A percentile compares a stretch with the other conserved stretches of the same genome.
Evolutionary conservation across 92 coral and sea anemone species (phyloP).

Genomic region (Epizoanthus stellaris): DNA sequence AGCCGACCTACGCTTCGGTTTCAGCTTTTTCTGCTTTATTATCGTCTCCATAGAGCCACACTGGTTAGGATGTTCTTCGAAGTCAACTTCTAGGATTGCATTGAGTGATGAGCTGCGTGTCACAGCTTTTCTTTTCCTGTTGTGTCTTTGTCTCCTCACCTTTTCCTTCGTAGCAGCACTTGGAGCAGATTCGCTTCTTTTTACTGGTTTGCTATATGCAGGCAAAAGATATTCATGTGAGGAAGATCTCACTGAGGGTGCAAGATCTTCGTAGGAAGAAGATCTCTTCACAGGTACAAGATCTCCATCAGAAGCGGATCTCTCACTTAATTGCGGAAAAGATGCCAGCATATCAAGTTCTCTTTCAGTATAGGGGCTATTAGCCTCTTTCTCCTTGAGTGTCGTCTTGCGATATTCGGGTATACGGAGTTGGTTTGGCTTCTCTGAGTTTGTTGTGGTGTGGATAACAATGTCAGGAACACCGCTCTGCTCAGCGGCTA

Average conservation of each 20-base stretch:
- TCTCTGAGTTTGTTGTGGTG: neutral
- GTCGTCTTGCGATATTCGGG: constrained; percentile 41
- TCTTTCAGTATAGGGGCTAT: constrained; percentile 2
- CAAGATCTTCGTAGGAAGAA: neutral
- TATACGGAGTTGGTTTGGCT: neutral
- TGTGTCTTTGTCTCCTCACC: constrained; percentile 1
- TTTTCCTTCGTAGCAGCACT: constrained; percentile 60
- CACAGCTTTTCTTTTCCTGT: neutral
- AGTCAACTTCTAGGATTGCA: constrained; percentile 19
- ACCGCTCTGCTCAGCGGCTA: constrained; percentile 29
- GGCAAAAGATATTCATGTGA: constrained; percentile 21
- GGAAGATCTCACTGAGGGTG: neutral
- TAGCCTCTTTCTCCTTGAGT: constrained; percentile 13
- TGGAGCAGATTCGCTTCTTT: constrained; percentile 73
- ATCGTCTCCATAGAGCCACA: constrained; percentile 13
- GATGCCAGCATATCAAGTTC: neutral
- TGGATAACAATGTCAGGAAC: constrained; percentile 27
- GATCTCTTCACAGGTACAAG: neutral
- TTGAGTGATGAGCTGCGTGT: constrained; percentile 30
- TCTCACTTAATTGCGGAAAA: constrained; percentile 1
- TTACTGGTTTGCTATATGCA: constrained; percentile 37
- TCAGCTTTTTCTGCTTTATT: constrained; percentile 13
- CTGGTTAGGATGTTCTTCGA: neutral
- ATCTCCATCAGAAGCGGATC: neutral
- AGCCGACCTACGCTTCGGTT: neutral